These are phyloP conservation scores for Cettia cetti DNA, from an alignment of 2,113 vertebrate genomes.

Conservation along the genomic window DNA sequence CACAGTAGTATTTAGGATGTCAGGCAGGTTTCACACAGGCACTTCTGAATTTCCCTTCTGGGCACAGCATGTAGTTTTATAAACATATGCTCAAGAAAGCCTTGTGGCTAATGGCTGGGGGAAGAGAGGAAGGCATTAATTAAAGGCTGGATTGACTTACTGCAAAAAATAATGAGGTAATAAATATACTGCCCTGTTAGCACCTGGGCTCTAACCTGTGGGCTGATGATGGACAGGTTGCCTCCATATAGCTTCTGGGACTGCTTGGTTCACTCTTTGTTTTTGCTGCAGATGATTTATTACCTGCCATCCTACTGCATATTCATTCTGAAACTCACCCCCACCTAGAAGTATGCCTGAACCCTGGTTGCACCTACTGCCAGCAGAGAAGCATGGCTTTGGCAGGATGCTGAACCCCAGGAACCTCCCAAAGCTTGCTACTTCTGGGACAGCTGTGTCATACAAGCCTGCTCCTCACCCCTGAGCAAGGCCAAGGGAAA, in stretches of 20 bases:
- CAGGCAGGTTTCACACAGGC: slow-evolving; percentile 9
- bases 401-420: background rate
- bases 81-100: slow-evolving; percentile 15
- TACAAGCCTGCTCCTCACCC: background rate
- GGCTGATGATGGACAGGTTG: background rate
- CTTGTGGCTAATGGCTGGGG: background rate
- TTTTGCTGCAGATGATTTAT: slow-evolving; percentile 45
- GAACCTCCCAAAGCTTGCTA: background rate
- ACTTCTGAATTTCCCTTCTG: slow-evolving; percentile 5
- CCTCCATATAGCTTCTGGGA: slow-evolving; percentile 20
- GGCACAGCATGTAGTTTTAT: slow-evolving; percentile 5
- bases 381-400: background rate
- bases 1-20: background rate
- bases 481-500: background rate
- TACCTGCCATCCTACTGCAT: slow-evolving; percentile 10
- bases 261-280: background rate
- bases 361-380: background rate
- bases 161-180: slow-evolving; percentile 47
- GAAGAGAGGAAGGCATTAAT: slow-evolving; percentile 10
- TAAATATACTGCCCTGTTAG: slow-evolving; percentile 53
- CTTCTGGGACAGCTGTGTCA: accelerated
- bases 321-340: slow-evolving; percentile 6
- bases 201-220: slow-evolving; percentile 8
- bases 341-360: background rate
- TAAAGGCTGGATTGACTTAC: slow-evolving; percentile 21